These are phyloP conservation scores for Gouania willdenowi DNA, from an alignment of 2,797 vertebrate species.

Conservation along the genomic window DNA sequence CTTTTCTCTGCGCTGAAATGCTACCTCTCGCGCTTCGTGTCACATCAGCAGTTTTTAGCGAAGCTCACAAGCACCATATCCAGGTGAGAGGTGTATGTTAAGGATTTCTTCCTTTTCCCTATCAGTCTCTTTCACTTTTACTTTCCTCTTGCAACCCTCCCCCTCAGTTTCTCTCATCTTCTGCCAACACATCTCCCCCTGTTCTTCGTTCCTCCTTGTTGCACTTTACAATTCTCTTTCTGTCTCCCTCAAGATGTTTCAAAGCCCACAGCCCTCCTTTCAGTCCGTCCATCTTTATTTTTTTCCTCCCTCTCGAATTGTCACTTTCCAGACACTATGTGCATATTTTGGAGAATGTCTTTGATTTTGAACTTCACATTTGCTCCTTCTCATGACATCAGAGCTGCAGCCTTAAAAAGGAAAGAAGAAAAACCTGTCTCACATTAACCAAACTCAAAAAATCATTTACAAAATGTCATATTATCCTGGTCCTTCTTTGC, in stretches of 20 bases:
- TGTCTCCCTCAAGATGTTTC: conserved; percentile 60
- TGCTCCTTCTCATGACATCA: conserved; percentile 6
- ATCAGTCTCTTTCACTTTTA: conserved; percentile 65
- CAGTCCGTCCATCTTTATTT: conserved; percentile 34
- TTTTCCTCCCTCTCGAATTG: conserved; percentile 13
- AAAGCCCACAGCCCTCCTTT: conserved; percentile 45
- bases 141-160: conserved; percentile 36
- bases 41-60: conserved; percentile 79
- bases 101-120: conserved; percentile 65
- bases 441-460: neutral
- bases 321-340: conserved; percentile 4
- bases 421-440: neutral
- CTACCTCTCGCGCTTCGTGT: conserved; percentile 68
- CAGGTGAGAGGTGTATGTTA: conserved; percentile 72
- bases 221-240: conserved; percentile 65
- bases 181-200: conserved; percentile 53
- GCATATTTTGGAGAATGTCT: conserved; percentile 1
- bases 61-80: conserved; percentile 70
- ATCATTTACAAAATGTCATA: conserved; percentile 1
- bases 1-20: conserved; percentile 77
- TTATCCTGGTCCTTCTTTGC: neutral
- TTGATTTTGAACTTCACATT: conserved; percentile 24
- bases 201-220: conserved; percentile 28
- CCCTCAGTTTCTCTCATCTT: conserved; percentile 55
- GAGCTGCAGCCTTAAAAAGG: conserved; percentile 10